phyloP scores from a whole-genome alignment of 2,113 vertebrate species.

The Grammomys dolichurus region DNA sequence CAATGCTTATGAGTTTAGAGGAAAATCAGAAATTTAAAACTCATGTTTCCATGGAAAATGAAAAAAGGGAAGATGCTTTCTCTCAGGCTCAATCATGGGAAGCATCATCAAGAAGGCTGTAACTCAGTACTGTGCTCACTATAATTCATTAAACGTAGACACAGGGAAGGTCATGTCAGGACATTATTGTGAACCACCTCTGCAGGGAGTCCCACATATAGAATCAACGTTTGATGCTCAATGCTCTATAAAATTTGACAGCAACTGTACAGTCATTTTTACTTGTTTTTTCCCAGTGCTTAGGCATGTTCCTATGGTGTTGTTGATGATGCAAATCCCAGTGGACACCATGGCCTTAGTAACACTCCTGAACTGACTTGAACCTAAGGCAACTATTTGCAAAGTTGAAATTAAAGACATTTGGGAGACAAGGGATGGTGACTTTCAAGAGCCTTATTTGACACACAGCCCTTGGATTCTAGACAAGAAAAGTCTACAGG shows the following conservation, averaged over 20 bases:
- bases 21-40: background rate
- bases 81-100: background rate
- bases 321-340: constrained; percentile 57
- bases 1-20: background rate
- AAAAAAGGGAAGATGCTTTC: background rate
- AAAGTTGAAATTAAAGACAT: constrained; percentile 43
- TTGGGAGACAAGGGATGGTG: constrained; percentile 9
- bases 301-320: constrained; percentile 25
- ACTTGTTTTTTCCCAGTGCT: constrained; percentile 67
- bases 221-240: background rate
- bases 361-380: constrained; percentile 40
- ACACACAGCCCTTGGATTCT: constrained; percentile 36
- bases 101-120: background rate
- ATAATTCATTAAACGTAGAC: background rate
- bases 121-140: background rate
- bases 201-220: background rate
- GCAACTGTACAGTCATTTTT: constrained; percentile 29
- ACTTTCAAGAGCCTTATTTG: constrained; percentile 53
- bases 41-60: constrained; percentile 5
- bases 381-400: constrained; percentile 46
- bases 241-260: constrained; percentile 47
- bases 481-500: constrained; percentile 58
- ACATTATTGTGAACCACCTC: background rate
- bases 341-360: constrained; percentile 7
- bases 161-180: background rate